Conservation (phyloP, 2,113 vertebrate species). For the Entosphenus tridentatus region DNA sequence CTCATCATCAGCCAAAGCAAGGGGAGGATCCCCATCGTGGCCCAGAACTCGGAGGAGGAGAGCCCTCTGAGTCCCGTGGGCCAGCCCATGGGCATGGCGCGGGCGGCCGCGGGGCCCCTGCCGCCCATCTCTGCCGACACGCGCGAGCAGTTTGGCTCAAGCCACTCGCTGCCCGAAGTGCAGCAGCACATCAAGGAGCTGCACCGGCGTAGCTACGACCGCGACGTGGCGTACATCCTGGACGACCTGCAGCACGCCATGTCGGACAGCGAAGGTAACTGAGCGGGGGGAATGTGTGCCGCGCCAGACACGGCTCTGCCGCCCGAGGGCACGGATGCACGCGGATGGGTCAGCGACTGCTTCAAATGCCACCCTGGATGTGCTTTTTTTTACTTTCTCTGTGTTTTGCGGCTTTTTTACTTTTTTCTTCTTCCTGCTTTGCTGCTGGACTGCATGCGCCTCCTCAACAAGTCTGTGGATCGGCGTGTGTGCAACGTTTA, state of each 20-base stretch:
- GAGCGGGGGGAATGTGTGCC: too few species aligned
- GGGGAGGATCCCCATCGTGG: conserved; percentile 82
- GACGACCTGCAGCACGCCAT: conserved; percentile 98
- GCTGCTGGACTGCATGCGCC: neutral
- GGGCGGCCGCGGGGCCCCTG: conserved; percentile 80
- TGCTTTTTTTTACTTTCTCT: neutral
- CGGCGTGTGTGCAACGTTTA: conserved; percentile 11
- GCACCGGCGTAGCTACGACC: conserved; percentile 73
- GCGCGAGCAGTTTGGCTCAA: conserved; percentile 92
- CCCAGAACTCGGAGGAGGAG: conserved; percentile 95
- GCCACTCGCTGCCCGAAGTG: conserved; percentile 90
- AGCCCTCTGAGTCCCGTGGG: conserved; percentile 93
- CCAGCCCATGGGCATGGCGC: conserved; percentile 96
- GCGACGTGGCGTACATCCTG: conserved; percentile 94
- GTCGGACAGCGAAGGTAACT: conserved; percentile 99
- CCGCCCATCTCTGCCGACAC: conserved; percentile 94
- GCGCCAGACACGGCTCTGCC: too few species aligned
- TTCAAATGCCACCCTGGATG: too few species aligned
- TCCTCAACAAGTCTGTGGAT: conserved; percentile 20
- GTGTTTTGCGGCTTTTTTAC: conserved; percentile 2
- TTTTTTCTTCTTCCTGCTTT: conserved; percentile 7
- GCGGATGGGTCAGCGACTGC: too few species aligned
- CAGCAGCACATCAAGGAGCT: conserved; percentile 98
- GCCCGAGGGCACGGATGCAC: too few species aligned
- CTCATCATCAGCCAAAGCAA: conserved; percentile 91